Evolutionary conservation across 2,797 vertebrate species (phyloP).

Genomic region (Tenualosa thibaudeaui): DNA sequence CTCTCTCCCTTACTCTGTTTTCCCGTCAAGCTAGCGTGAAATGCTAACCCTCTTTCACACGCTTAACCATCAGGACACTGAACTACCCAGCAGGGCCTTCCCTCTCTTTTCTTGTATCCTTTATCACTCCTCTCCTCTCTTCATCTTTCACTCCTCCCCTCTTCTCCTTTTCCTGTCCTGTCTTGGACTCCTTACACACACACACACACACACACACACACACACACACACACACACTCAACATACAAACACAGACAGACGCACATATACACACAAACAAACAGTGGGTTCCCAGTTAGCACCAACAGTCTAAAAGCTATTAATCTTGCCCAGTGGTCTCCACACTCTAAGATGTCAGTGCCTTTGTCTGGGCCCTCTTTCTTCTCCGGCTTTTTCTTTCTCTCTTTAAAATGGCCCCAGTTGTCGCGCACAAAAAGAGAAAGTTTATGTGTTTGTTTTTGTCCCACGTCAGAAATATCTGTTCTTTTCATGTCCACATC

Average conservation of each 20-base stretch:
- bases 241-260: not conserved
- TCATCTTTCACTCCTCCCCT: not conserved
- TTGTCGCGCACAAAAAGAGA: not conserved
- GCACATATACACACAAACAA: not conserved
- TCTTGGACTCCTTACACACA: not conserved
- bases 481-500: not conserved
- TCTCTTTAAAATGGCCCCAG: not conserved
- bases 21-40: slow-evolving; percentile 50
- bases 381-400: not conserved
- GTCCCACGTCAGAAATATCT: not conserved
- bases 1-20: not conserved
- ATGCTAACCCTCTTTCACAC: slow-evolving; percentile 24
- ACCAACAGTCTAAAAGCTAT: not conserved
- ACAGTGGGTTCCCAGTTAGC: not conserved
- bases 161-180: not conserved
- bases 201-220: not conserved
- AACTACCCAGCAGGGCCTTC: not conserved
- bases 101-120: not conserved
- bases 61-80: not conserved
- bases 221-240: not conserved
- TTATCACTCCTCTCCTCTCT: not conserved
- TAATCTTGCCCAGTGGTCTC: not conserved
- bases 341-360: not conserved
- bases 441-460: slow-evolving; percentile 15
- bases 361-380: not conserved